Evolutionary conservation across 2,797 vertebrate genomes (phyloP).

Genomic region (Ciconia nigra): DNA sequence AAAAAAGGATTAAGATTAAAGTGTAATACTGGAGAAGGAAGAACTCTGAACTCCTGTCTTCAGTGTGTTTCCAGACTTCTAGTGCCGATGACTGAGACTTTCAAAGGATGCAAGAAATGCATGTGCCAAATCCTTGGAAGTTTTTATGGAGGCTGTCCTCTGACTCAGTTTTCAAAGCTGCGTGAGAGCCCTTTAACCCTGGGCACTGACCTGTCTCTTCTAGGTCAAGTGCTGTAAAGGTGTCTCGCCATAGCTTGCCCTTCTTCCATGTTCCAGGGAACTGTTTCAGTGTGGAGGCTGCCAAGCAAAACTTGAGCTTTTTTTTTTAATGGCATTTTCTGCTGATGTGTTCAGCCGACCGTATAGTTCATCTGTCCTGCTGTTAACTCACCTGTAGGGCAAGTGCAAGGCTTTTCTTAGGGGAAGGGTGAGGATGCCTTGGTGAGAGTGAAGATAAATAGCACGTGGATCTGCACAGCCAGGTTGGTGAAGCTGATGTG

Average conservation of each 20-base stretch:
- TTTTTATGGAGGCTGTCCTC: background rate
- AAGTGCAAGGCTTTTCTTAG: background rate
- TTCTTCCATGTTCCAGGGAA: background rate
- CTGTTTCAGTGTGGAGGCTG: background rate
- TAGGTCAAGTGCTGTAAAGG: background rate
- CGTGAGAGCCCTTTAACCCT: background rate
- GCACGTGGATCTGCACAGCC: background rate
- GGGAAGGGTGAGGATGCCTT: background rate
- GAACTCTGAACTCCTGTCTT: background rate
- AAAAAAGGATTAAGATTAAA: background rate
- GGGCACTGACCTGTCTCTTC: background rate
- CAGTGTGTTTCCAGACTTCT: background rate
- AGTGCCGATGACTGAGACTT: background rate
- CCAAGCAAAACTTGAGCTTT: background rate
- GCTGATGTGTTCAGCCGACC: background rate
- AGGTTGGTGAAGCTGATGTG: background rate
- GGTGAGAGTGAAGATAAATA: background rate
- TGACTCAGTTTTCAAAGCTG: constrained; percentile 12
- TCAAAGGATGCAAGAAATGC: background rate
- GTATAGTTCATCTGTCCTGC: background rate
- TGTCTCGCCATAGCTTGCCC: background rate
- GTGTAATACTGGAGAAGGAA: background rate
- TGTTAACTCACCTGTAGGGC: background rate
- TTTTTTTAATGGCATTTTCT: background rate
- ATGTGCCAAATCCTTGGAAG: background rate